Evolutionary conservation across 1,140 invertebrate genomes (phyloP).

Genomic region (Drusus annulatus): DNA sequence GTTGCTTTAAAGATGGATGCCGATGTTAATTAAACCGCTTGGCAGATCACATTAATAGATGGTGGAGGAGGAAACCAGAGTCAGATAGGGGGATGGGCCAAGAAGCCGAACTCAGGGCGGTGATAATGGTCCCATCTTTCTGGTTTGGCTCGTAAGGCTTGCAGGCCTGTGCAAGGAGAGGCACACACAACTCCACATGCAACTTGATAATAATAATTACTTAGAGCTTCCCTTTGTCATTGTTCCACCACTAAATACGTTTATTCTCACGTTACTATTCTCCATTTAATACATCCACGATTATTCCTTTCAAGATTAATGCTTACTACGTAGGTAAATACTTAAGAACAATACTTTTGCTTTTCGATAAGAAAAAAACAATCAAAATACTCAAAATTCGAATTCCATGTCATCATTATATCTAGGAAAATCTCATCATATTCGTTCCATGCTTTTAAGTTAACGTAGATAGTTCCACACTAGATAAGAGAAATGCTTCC

Average conservation of each 20-base stretch:
- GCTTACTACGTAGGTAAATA: no score
- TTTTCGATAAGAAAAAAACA: no score
- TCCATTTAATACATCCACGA: no score
- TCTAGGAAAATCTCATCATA: no score
- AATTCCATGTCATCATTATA: no score
- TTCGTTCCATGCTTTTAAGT: no score
- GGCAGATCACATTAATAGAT: slow-evolving; percentile 56
- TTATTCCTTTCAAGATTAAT: no score
- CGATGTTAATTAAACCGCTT: slow-evolving; percentile 56
- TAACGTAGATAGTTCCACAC: no score
- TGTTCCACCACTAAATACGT: background rate
- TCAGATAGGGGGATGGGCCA: slow-evolving; percentile 19
- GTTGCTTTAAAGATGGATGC: slow-evolving; percentile 29
- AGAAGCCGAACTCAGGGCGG: slow-evolving; percentile 13
- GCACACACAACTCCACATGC: background rate
- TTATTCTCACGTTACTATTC: background rate
- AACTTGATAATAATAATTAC: background rate
- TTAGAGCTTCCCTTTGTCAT: background rate
- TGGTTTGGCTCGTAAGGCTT: slow-evolving; percentile 2
- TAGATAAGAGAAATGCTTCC: no score
- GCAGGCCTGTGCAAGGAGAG: background rate
- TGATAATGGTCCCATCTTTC: slow-evolving; percentile 23
- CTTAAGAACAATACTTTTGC: no score
- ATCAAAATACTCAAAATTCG: no score
- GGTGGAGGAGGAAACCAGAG: slow-evolving; percentile 42